A percentile compares a stretch with the other conserved stretches of the same genome.
phyloP scores from a whole-genome alignment of 1,140 invertebrate genomes.

The Bombus affinis region DNA sequence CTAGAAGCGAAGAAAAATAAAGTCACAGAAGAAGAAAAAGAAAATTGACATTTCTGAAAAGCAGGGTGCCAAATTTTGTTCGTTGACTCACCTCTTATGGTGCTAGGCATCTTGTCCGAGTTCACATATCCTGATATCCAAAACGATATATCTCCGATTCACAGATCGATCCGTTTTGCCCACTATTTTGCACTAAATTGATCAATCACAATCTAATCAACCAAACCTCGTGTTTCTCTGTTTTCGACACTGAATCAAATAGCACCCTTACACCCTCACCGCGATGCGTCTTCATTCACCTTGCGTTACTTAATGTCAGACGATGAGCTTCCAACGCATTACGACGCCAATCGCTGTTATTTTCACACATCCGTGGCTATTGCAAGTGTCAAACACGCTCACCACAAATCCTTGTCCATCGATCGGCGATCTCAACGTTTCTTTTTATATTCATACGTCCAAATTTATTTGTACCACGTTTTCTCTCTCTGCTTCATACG shows the following conservation, averaged over 20 bases:
- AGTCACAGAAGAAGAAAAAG: not conserved
- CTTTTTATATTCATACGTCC: constrained; percentile 24
- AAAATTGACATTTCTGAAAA: not conserved
- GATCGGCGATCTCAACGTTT: constrained; percentile 16
- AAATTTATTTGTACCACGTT: not conserved
- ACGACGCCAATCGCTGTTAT: constrained; percentile 30
- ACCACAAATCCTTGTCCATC: constrained; percentile 31
- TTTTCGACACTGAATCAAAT: constrained; percentile 50
- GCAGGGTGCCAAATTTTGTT: not conserved
- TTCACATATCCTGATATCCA: constrained; percentile 80
- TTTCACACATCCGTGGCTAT: constrained; percentile 34
- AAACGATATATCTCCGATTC: constrained; percentile 46
- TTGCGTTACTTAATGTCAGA: constrained; percentile 20
- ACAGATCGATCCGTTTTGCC: constrained; percentile 42
- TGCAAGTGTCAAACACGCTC: constrained; percentile 28
- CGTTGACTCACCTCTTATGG: constrained; percentile 82
- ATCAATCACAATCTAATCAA: constrained; percentile 39
- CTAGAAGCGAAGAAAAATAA: not conserved
- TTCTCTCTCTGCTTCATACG: not conserved
- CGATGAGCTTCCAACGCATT: constrained; percentile 36
- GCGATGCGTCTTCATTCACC: constrained; percentile 10
- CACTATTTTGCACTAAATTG: constrained; percentile 54
- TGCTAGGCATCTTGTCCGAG: constrained; percentile 82
- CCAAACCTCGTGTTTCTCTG: constrained; percentile 35
- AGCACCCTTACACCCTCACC: constrained; percentile 30